A percentile compares a stretch with the other conserved stretches of the same genome.
phyloP scores from a whole-genome alignment of 2,888 invertebrate genomes.

The Ennomos quercinarius region DNA sequence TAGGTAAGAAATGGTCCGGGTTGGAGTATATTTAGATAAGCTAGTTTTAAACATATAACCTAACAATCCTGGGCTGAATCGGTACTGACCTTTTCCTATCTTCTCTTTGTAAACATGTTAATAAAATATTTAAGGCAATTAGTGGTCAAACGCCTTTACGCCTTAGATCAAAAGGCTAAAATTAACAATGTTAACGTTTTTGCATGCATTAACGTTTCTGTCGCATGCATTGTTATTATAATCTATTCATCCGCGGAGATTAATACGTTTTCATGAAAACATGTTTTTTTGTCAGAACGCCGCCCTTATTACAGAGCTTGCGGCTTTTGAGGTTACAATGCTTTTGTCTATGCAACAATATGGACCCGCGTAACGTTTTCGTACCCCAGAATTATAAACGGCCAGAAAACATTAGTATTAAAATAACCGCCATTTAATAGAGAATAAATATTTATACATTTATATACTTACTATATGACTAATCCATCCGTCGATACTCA shows the following conservation, averaged over 20 bases:
- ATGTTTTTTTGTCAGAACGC: conserved; percentile 28
- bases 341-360: conserved; percentile 35
- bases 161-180: conserved; percentile 1
- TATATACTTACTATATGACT: no score
- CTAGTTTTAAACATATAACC: no score
- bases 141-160: not conserved
- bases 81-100: no score
- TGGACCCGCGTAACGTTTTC: conserved; percentile 25
- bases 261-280: conserved; percentile 34
- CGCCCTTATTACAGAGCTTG: conserved; percentile 16
- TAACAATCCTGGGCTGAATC: no score
- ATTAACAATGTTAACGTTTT: no score
- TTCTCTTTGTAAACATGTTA: no score
- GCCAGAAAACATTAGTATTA: not conserved
- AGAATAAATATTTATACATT: no score
- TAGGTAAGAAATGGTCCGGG: no score
- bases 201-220: not conserved
- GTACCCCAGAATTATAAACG: not conserved
- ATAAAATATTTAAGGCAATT: not conserved
- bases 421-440: no score
- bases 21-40: no score
- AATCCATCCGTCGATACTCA: no score
- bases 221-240: not conserved
- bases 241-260: conserved; percentile 34
- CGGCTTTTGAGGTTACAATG: conserved; percentile 27